Base-by-base conservation (phyloP, 2,797 vertebrate genomes). In the Pogonophryne albipinna region DNA sequence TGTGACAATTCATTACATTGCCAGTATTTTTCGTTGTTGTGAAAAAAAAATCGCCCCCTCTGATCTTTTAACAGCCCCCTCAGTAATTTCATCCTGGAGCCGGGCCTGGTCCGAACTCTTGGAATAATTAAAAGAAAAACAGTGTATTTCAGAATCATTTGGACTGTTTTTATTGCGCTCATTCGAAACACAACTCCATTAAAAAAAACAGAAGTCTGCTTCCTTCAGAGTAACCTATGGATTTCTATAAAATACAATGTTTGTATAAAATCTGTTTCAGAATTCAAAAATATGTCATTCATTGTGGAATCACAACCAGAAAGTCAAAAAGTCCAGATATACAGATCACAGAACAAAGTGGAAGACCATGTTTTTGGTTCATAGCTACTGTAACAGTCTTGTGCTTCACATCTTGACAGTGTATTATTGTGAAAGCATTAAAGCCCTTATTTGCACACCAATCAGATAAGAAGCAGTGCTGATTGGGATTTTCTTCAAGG, bases 111-210 rank as follows among this genome's bases (percentile, higher is more conserved):
- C n/a, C n/a, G 45, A 41, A 58, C 7, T 20, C 2, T 23, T 60
- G 8, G 0, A 19, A 19, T 1, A 6, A 50, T 16, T 20, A 17
- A 13, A 56, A 31, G 42, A 53, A 58, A 66, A 67, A 55, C 47
- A 27, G 20, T 1, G 1, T 12, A 4, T 72, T 80, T 79, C 89
- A 85, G 78, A 93, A 90, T 91, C 72, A 87, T 85, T 71, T 79
- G 50, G 59, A 84, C 55, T 42, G 61, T 81, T 92, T 92, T 92
- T 88, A 91, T 93, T 92, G 76, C 38, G 66, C 42, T 85, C 56
- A 85, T 87, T 87, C 57, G 46, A 57, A 83, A 79, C 69, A 69
- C 46, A 71, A 73, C 19, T 68, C 78, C 63, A 84, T 79, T 17
- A 61, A 84, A 17, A 50, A 59, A 46, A 49, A 71, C 42, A 58